Conservation (phyloP, 2,888 invertebrate genomes). For the Deilephila elpenor region DNA sequence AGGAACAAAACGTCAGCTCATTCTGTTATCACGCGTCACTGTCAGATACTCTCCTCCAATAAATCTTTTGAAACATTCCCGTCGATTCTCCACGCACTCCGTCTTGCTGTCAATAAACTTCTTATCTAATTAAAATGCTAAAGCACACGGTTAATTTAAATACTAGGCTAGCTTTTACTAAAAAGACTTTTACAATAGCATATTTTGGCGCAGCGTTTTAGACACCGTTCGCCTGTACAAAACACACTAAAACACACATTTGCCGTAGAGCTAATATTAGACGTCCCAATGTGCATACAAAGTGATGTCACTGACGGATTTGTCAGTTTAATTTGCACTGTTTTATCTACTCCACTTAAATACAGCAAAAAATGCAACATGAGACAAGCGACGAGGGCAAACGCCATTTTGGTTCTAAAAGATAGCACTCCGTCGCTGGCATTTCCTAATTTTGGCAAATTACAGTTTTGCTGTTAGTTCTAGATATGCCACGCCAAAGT, state of each 20-base stretch:
- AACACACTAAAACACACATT: conserved; percentile 58
- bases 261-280: conserved; percentile 62
- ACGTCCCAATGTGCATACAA: conserved; percentile 51
- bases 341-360: conserved; percentile 29
- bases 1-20: conserved; percentile 23
- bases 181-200: not conserved
- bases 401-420: not conserved
- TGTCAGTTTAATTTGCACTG: conserved; percentile 34
- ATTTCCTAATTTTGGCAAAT: conserved; percentile 2
- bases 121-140: conserved; percentile 40
- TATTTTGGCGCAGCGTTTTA: not conserved
- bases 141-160: not conserved
- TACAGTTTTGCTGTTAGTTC: not conserved
- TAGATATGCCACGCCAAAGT: no score
- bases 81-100: not conserved
- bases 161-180: not conserved
- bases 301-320: conserved; percentile 59
- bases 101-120: conserved; percentile 20
- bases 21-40: conserved; percentile 23
- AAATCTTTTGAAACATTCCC: conserved; percentile 24
- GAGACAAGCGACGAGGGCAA: not conserved
- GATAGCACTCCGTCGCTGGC: not conserved
- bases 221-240: conserved; percentile 46
- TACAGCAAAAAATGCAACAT: conserved; percentile 8
- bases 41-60: conserved; percentile 17